These are phyloP conservation scores for Notospermus geniculatus DNA, from an alignment of 1,140 invertebrate genomes.

Conservation along the genomic window DNA sequence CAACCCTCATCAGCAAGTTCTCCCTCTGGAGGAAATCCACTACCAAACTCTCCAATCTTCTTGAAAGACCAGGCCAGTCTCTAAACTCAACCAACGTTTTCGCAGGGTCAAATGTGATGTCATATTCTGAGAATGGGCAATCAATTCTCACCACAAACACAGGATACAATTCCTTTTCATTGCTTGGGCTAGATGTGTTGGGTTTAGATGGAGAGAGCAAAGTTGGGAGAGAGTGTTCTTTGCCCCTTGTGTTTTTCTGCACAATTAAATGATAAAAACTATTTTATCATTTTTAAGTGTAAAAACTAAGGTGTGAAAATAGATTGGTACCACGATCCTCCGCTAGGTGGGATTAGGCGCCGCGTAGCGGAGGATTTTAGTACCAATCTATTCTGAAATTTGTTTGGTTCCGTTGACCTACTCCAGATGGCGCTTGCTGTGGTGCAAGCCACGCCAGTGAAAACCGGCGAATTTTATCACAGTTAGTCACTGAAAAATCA, in stretches of 20 bases:
- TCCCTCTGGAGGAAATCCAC: conserved; percentile 32
- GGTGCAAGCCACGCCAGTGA: no score
- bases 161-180: conserved; percentile 54
- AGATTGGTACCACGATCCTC: no score
- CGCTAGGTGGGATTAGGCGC: no score
- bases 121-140: conserved; percentile 62
- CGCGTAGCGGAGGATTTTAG: no score
- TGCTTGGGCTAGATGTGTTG: conserved; percentile 33
- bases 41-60: conserved; percentile 60
- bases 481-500: no score
- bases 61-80: conserved; percentile 60
- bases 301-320: no score
- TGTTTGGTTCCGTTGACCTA: no score
- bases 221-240: neutral
- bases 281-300: no score
- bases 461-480: no score
- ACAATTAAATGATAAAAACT: no score
- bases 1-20: conserved; percentile 1
- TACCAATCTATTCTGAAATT: no score
- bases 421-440: no score
- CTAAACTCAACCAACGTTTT: conserved; percentile 64
- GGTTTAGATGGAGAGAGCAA: neutral
- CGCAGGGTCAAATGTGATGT: conserved; percentile 59
- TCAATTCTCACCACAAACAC: conserved; percentile 64
- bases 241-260: conserved; percentile 7